These are phyloP conservation scores for Hepsetus odoe DNA, from an alignment of 2,113 vertebrate genomes.

Conservation along the genomic window DNA sequence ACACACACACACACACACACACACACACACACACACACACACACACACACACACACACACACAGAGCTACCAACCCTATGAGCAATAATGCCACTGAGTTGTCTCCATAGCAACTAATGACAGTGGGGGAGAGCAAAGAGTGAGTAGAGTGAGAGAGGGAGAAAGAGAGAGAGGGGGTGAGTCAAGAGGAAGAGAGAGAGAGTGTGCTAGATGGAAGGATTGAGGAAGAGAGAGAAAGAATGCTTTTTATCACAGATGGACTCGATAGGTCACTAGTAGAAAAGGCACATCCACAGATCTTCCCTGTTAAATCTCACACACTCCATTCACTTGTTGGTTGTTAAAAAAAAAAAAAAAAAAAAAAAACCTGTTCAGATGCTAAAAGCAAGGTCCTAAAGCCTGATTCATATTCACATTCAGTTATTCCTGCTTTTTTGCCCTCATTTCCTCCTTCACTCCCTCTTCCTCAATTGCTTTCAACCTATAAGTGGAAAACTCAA, in stretches of 20 bases:
- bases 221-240: slow-evolving; percentile 28
- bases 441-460: slow-evolving; percentile 29
- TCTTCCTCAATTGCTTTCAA: background rate
- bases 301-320: background rate
- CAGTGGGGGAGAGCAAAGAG: slow-evolving; percentile 64
- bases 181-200: slow-evolving; percentile 45
- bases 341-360: slow-evolving; percentile 47
- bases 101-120: slow-evolving; percentile 93
- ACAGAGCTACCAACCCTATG: slow-evolving; percentile 68
- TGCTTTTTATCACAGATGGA: background rate
- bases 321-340: slow-evolving; percentile 14
- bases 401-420: slow-evolving; percentile 73
- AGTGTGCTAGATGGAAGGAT: slow-evolving; percentile 10
- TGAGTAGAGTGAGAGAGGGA: background rate
- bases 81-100: slow-evolving; percentile 82
- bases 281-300: background rate
- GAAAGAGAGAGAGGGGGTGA: slow-evolving; percentile 20
- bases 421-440: slow-evolving; percentile 56
- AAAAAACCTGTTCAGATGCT: slow-evolving; percentile 66
- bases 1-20: no score
- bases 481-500: no score
- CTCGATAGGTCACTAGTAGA: background rate
- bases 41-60: slow-evolving; percentile 73
- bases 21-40: no score
- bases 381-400: slow-evolving; percentile 61